phyloP scores from a whole-genome alignment of 2,113 vertebrate genomes.

The Ursus arctos region DNA sequence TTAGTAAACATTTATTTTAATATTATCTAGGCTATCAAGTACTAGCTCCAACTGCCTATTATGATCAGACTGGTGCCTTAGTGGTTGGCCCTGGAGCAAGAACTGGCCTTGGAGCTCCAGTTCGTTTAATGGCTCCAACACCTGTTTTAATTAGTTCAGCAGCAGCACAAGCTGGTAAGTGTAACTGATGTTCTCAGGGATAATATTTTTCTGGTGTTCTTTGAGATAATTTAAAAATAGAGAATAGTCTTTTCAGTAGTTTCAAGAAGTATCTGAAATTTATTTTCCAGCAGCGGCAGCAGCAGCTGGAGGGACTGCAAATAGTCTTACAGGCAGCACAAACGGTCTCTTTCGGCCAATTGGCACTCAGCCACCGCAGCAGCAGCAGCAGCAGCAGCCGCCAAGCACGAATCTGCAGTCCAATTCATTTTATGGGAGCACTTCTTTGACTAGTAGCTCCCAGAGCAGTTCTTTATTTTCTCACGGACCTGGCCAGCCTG shows the following conservation, averaged over 20 bases:
- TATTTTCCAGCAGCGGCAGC: conserved; percentile 91
- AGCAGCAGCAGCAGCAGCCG: conserved; percentile 93
- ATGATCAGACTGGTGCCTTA: conserved; percentile 97
- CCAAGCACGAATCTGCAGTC: conserved; percentile 94
- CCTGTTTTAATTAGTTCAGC: conserved; percentile 97
- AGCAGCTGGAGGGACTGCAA: conserved; percentile 95
- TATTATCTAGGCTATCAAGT: conserved; percentile 95
- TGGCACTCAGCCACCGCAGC: conserved; percentile 91
- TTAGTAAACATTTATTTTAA: conserved; percentile 71
- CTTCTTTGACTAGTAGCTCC: conserved; percentile 93
- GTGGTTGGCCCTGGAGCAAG: conserved; percentile 97
- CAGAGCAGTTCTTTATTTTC: conserved; percentile 98
- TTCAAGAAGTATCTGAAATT: conserved; percentile 65
- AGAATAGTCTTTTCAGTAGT: not conserved
- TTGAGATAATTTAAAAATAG: conserved; percentile 9
- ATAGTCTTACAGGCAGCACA: conserved; percentile 94
- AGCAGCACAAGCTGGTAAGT: conserved; percentile 96
- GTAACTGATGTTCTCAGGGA: not conserved
- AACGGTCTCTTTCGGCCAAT: conserved; percentile 97
- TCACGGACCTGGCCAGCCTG: conserved; percentile 94
- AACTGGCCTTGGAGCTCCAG: conserved; percentile 94
- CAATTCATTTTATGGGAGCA: conserved; percentile 96
- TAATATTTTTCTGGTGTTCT: conserved; percentile 52
- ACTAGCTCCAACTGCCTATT: conserved; percentile 97
- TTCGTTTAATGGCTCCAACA: conserved; percentile 95